Evolutionary conservation across 2,113 vertebrate species (phyloP), one percentile per base, ranked within the genome.

Genomic region (Micronycteris hirsuta): DNA sequence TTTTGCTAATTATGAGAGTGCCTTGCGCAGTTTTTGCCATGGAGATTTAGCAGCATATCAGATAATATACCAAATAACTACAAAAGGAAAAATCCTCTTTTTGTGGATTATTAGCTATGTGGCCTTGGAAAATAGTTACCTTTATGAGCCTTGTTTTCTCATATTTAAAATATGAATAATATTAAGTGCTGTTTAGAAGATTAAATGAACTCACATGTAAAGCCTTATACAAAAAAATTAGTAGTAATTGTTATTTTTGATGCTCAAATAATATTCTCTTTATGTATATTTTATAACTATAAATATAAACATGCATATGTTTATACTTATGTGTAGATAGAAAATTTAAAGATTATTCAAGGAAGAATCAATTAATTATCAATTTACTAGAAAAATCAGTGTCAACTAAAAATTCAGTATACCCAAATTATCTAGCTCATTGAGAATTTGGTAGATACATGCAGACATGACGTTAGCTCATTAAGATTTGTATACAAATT

Each of bases 111-210:
- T 68, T 70, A 92, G 16, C 11, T 81, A 4, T 84, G 12, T 11
- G 10, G 31, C 56, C 65, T n/a, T 84, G 26, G 65, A 13, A 84
- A 93, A 88, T 26, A 76, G 47, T 83, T 80, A 45, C 70, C 9
- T 88, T 36, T 76, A 45, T 36, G 45, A 83, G 43, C 54, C 43
- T 88, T n/a, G 73, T 16, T 80, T 95, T 73, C 58, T 38, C 65
- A 85, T 36, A 82, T 65, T 92, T 82, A 89, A 78, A 96, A 54
- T 67, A 74, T 74, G 19, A 87, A 77, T 43, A 93, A 36, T 43
- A 71, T 71, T 15, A 86, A 94, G 17, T 33, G 28, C 15, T 86
- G 12, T 90, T 87, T 24, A 93, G 41, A 91, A 93, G 71, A 70
- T 76, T 91, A 93, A 91, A 87, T 76, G 26, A 74, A 63, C 49